Evolutionary conservation across 2,113 vertebrate species (phyloP), one percentile per base, ranked within the genome.

Genomic region (Cynopterus brachyotis): DNA sequence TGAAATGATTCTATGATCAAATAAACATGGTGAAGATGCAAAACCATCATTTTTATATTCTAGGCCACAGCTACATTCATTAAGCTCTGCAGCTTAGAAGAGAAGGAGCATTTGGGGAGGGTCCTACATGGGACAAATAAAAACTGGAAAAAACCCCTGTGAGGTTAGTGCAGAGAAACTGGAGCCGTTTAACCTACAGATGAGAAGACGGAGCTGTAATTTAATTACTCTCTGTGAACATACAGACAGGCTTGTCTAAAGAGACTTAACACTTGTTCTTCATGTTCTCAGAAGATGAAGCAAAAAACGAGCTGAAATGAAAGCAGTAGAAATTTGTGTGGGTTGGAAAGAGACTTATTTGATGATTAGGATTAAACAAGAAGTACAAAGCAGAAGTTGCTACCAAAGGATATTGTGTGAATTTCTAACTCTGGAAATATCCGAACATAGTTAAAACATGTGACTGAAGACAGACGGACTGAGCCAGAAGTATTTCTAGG

Each of bases 211-310:
- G 9, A 11, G 5, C 64, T 50, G 32, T 1, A 28, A 57, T 47
- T 84, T 90, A 80, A 90, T 92, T 70, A 37, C 75, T 89, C 69
- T 91, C 78, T 62, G 50, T 30, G 35, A 72, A 9, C 11, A 24
- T 6, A 30, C 1, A 45, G 32, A 40, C 26, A 13, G 64, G 30
- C 55, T 85, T 95, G 73, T 92, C 90, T 67, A 32, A 92, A 86
- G 88, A 81, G 55, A 35, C 28, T 76, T 76, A 47, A 81, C 55
- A 13, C 57, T 84, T 96, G 66, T 75, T 90, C 75, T 82, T 92
- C 40, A 1, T 84, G 90, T 80, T 88, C 84, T 95, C 64, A 26
- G 40, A 93, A 95, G 90, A 90, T 32, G 78, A 93, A 82, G 86
- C 82, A 55, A 69, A 84, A 91, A 92, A 75, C 59, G 45, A 70